phyloP scores from a whole-genome alignment of 2,888 invertebrate genomes.

The Pristionchus japonicus region DNA sequence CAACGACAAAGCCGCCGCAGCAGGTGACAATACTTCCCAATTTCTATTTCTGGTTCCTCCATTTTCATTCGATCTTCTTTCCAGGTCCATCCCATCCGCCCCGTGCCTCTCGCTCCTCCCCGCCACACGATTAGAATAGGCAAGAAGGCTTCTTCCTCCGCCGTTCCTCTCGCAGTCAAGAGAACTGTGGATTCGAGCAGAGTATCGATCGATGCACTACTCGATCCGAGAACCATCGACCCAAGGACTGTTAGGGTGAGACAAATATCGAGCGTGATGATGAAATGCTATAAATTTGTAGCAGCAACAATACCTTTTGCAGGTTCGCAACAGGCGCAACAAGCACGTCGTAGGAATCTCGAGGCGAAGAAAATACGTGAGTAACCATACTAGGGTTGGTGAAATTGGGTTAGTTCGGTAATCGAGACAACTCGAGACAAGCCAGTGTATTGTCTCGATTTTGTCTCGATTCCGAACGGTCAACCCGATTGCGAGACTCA shows the following conservation, averaged over 20 bases:
- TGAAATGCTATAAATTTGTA: not conserved
- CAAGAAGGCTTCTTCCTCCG: not conserved
- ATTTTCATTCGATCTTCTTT: not conserved
- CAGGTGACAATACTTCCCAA: not conserved
- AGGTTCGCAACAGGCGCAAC: not conserved
- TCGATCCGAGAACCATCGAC: not conserved
- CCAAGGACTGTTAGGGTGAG: slow-evolving; percentile 5
- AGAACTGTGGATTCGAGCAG: not conserved
- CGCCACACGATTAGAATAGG: slow-evolving; percentile 22
- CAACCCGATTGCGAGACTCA: too few species aligned
- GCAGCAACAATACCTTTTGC: not conserved
- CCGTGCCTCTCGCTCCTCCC: slow-evolving; percentile 14
- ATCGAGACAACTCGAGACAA: too few species aligned
- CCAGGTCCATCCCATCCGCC: slow-evolving; percentile 22
- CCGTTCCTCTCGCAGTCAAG: not conserved
- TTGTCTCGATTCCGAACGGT: too few species aligned
- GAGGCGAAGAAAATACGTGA: not conserved
- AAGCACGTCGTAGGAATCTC: slow-evolving; percentile 36
- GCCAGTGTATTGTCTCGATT: too few species aligned
- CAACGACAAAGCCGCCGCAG: not conserved
- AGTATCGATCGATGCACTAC: not conserved
- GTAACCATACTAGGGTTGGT: too few species aligned
- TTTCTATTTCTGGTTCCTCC: not conserved
- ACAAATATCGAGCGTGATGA: not conserved
- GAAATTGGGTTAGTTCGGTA: too few species aligned